Percentiles rank a stretch among this genome's conserved stretches.
Conservation (phyloP, 2,797 vertebrate species). For the Rhabdophis nuchalis region DNA sequence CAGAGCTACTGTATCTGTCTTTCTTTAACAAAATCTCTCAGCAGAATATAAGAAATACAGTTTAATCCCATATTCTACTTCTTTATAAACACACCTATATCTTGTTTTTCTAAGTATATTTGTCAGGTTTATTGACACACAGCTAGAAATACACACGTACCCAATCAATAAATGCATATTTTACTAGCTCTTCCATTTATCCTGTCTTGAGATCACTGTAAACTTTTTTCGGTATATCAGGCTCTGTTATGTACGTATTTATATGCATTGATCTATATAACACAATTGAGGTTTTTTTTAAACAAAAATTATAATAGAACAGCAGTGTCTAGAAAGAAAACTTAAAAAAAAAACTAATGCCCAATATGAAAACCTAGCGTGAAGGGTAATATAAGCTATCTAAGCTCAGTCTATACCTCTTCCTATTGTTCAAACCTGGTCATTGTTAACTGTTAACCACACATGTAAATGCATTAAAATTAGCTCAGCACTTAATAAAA, state of each 20-base stretch:
- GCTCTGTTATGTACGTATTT: neutral
- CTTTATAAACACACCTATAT: neutral
- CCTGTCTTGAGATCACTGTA: constrained; percentile 21
- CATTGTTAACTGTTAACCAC: constrained; percentile 52
- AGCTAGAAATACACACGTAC: neutral
- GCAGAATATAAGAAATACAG: neutral
- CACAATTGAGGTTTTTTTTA: constrained; percentile 16
- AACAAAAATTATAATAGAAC: constrained; percentile 38
- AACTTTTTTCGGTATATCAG: constrained; percentile 5
- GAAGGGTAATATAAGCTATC: constrained; percentile 54
- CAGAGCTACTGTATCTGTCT: constrained; percentile 7
- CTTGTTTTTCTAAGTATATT: neutral
- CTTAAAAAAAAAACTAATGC: constrained; percentile 44
- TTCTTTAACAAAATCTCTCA: constrained; percentile 23
- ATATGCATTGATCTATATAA: neutral
- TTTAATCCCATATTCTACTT: neutral
- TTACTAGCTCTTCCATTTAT: neutral
- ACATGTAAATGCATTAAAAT: constrained; percentile 66
- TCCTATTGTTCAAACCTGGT: constrained; percentile 61
- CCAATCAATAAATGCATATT: neutral
- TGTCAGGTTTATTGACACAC: neutral
- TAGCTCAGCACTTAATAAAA: constrained; percentile 63
- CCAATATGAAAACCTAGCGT: constrained; percentile 51
- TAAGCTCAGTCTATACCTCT: constrained; percentile 42
- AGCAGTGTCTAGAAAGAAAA: constrained; percentile 60